Conservation (phyloP, 37 sponge, comb jelly and placozoan genomes). For the Geodia barretti region DNA sequence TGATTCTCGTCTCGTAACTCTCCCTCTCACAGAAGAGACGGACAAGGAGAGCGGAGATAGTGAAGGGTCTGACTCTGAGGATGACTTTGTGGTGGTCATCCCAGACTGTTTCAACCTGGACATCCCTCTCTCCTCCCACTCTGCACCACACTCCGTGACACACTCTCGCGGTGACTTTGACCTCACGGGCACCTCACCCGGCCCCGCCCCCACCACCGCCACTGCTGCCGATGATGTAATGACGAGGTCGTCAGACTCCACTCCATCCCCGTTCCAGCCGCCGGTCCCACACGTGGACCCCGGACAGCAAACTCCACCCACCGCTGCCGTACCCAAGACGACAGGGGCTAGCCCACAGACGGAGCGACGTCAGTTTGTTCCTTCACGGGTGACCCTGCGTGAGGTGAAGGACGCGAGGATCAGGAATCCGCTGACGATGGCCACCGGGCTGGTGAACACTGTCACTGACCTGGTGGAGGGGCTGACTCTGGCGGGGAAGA, state of each 20-base stretch:
- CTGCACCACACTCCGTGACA: not conserved
- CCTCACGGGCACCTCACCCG: not conserved
- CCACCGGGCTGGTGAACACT: constrained; percentile 64
- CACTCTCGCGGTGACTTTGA: not conserved
- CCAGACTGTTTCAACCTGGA: constrained; percentile 72
- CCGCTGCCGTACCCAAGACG: not conserved
- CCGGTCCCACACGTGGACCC: not conserved
- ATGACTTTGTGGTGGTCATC: constrained; percentile 64
- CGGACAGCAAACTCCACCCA: not conserved
- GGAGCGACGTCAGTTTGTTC: constrained; percentile 3
- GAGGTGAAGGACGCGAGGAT: constrained; percentile 6
- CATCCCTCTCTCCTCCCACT: constrained; percentile 45
- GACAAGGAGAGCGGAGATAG: constrained; percentile 17
- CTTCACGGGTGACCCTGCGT: constrained; percentile 28
- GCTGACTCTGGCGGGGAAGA: not conserved
- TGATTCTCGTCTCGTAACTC: too few relatives aligned
- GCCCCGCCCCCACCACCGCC: not conserved
- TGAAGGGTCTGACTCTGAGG: constrained; percentile 18
- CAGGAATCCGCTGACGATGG: constrained; percentile 45
- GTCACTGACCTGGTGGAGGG: constrained; percentile 43
- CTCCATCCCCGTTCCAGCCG: not conserved
- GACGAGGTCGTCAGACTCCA: not conserved
- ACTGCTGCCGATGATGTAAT: not conserved
- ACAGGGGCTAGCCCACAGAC: not conserved
- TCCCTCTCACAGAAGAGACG: not conserved